Base-by-base conservation (phyloP, 2,888 invertebrate genomes). In the Drosophila setosimentum region DNA sequence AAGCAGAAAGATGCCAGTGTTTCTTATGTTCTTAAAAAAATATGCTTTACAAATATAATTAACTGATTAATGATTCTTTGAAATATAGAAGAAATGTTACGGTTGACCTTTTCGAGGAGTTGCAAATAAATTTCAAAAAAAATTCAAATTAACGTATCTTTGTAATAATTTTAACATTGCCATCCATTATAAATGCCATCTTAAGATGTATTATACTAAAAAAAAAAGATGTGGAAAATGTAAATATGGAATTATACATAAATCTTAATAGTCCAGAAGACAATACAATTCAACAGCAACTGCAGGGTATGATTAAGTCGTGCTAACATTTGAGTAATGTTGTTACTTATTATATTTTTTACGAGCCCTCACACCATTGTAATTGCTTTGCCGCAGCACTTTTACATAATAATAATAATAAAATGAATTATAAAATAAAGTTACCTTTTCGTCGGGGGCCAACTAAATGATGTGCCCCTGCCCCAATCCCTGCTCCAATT, bases 371-470 rank as follows among this genome's bases (percentile, higher is more conserved):
- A 78, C 78, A 63, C 76, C 81, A 81, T 62, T 67, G 78, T 80
- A 80, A 82, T 82, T 75, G 82, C 82, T 71, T 68, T 82, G 75
- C 73, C 79, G 73, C 87, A 82, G 87, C 80, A 82, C 80, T 83
- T 83, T 83, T 82, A 80, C 88, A 86, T 83, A 80, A 88, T 86
- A 86, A 88, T 86, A 86, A 88, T 83, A 88, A 88, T 88, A 88
- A 86, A 87, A 88, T 86, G 87, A 87, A 87, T 87, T 87, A 87
- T 88, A 87, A 87, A 88, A 87, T 87, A 88, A 88, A 87, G 89
- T 88, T 82, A 87, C 87, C 87, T 86, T 88, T 87, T 82, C 83
- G 71, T 76, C 76, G 64, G 48, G 66, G 68, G 80, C 73, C 53
- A 81, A 81, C 85, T 87, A 87, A 85, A 81, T 83, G 81, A 75